Base-by-base conservation (phyloP, 2,888 invertebrate genomes). In the Ophion slaviceki region DNA sequence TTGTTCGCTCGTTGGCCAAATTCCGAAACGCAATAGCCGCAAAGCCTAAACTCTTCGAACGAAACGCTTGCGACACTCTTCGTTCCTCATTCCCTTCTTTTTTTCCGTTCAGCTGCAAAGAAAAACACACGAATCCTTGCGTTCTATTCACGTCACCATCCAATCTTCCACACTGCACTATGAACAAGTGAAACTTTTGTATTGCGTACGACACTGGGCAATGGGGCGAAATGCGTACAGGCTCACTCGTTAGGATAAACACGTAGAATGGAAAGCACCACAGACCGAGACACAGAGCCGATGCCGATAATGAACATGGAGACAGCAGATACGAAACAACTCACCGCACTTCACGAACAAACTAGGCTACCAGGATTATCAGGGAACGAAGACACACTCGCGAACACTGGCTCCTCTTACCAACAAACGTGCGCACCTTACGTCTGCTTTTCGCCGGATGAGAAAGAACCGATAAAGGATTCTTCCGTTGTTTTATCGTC, bases 351-450 rank as follows among this genome's bases (percentile, higher is more conserved):
- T 75, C 72, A 66, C 78, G 61, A 67, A 57, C 80, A 47, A 86
- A 83, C 80, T 82, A 77, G 82, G 82, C 82, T 86, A 86, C 80
- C 83, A 77, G 83, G 80, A 77, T 80, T 83, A 83, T 81, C 70
- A 81, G 66, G 78, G 67, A 11, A 36, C 36, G 53, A 72, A 67
- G 61, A 66, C 75, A 78, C 83, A 86, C 83, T 77, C 86, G 81
- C 81, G 75, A 64, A 86, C 86, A 81, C 75, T 77, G 3, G 82
- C 70, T 75, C 68, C 45, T 62, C 20, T 66, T 59, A 66, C 57
- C n/a, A 76, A 67, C 47, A 53, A 77, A 57, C 62, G 72, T 67
- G 47, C 62, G 66, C 61, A 68, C 57, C 66, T 71, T 64, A 53
- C 80, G 64, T 20, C 53, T n/a, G 62, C 40, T 64, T 47, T 47